Evolutionary conservation across 92 coral and sea anemone genomes (phyloP).

Genomic region (Virgularia gustaviana): DNA sequence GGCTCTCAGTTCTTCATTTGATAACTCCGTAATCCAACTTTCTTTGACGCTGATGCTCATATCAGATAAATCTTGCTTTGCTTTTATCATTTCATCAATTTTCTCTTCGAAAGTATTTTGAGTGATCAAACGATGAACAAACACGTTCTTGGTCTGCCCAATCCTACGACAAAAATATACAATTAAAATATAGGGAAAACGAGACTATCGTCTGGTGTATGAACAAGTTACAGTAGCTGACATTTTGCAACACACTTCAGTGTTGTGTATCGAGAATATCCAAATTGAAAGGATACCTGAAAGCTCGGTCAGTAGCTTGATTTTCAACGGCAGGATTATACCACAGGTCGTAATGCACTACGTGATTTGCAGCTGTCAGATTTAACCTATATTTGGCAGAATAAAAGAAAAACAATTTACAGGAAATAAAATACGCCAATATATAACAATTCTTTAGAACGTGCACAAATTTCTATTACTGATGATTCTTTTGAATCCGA

Average conservation of each 20-base stretch:
- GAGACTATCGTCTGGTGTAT: too few species aligned
- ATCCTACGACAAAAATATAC: conserved; percentile 5
- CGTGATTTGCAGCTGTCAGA: conserved; percentile 47
- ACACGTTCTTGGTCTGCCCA: conserved; percentile 48
- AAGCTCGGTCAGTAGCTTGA: conserved; percentile 50
- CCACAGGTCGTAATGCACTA: conserved; percentile 47
- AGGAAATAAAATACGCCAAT: too few species aligned
- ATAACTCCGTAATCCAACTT: conserved; percentile 44
- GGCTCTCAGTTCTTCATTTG: conserved; percentile 31
- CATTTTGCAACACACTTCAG: too few species aligned
- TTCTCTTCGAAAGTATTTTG: conserved; percentile 47
- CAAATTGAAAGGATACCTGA: conserved; percentile 30
- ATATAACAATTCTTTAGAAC: too few species aligned
- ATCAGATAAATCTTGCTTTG: conserved; percentile 38
- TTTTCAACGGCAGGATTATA: conserved; percentile 49
- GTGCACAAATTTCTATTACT: too few species aligned
- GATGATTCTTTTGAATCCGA: too few species aligned
- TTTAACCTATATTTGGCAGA: conserved; percentile 18
- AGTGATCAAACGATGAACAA: conserved; percentile 45
- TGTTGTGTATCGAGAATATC: too few species aligned
- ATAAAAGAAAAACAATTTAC: not conserved
- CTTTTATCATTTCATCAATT: conserved; percentile 46
- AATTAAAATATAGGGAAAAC: not conserved
- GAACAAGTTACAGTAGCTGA: too few species aligned
- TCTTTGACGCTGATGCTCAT: conserved; percentile 44